These are phyloP conservation scores for Stegana nigrithorax DNA, from an alignment of 2,888 invertebrate genomes.

Conservation along the genomic window DNA sequence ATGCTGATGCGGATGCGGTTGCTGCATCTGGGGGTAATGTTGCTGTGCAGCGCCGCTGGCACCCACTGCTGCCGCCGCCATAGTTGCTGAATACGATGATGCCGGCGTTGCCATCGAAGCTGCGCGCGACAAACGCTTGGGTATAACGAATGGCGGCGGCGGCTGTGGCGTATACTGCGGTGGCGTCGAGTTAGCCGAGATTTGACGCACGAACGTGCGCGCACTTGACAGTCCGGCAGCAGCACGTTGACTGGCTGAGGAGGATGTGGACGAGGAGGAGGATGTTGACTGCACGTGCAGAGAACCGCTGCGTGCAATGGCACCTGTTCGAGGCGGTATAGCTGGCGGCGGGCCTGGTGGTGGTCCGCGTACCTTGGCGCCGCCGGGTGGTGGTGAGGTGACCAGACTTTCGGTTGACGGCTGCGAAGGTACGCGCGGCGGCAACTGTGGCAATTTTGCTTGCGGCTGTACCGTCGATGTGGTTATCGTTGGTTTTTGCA, in stretches of 20 bases:
- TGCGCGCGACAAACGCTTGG: slow-evolving; percentile 38
- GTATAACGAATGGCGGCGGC: slow-evolving; percentile 68
- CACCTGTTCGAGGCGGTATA: slow-evolving; percentile 66
- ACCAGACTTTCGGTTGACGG: slow-evolving; percentile 57
- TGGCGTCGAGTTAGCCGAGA: slow-evolving; percentile 66
- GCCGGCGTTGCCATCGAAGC: slow-evolving; percentile 26
- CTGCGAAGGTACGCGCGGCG: slow-evolving; percentile 66
- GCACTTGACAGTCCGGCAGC: slow-evolving; percentile 26
- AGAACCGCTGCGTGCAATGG: slow-evolving; percentile 63
- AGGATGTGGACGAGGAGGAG: neutral
- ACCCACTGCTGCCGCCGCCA: slow-evolving; percentile 28
- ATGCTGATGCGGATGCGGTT: slow-evolving; percentile 16
- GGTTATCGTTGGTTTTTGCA: slow-evolving; percentile 66
- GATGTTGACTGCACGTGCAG: slow-evolving; percentile 54
- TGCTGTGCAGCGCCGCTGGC: slow-evolving; percentile 25
- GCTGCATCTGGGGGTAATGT: slow-evolving; percentile 11
- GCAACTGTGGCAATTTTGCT: slow-evolving; percentile 63
- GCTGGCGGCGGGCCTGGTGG: slow-evolving; percentile 68
- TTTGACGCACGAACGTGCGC: slow-evolving; percentile 62
- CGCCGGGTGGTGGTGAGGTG: slow-evolving; percentile 46
- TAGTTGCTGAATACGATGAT: no score
- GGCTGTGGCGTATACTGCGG: slow-evolving; percentile 67
- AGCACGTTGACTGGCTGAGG: slow-evolving; percentile 10
- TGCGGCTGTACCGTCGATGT: slow-evolving; percentile 67
- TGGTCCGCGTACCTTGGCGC: slow-evolving; percentile 47